Base-by-base conservation (phyloP, 2,113 vertebrate genomes). In the Progne subis region DNA sequence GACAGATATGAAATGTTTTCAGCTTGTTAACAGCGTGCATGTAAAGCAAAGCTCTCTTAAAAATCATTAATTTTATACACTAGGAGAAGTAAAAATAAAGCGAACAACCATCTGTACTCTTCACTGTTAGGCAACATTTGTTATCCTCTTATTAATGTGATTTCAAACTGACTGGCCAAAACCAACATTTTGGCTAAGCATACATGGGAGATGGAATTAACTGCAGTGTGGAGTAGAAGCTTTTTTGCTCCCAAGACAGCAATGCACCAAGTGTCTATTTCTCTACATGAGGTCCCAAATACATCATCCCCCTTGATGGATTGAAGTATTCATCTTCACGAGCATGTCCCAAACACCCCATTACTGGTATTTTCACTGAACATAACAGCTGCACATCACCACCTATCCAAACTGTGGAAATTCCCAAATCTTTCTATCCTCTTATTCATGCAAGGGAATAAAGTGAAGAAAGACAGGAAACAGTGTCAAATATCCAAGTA, bases 111-210 rank as follows among this genome's bases (percentile, higher is more conserved):
- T 68, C 57, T 70, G 32, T 32, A 74, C 46, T 28, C 25, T 43
- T 85, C 24, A 26, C 20, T 67, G 15, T 16, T 70, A 53, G 47
- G 50, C 14, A 52, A 41, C 5, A 3, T 44, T 60, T 49, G 47
- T 71, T 44, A 64, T 25, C 43, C 14, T 82, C 11, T 57, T 55
- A 29, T 29, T 6, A 0, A 41, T 11, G 5, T 0, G 1, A 69
- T 61, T 78, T 82, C 57, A 84, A 63, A 63, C 43, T 2, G 6
- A 26, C 20, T 59, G 81, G 26, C 16, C 60, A 71, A 82, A 44
- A 32, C 56, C 13, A 82, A 5, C 9, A 18, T 16, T 94, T 70
- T 25, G 37, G 23, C 6, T 12, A 21, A 16, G 18, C 5, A 18
- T 6, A 18, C 12, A 43, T 15, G 39, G 18, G 10, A 85, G 53